A percentile compares a stretch with the other conserved stretches of the same genome.
Evolutionary conservation across 1,140 invertebrate species (phyloP).

Genomic region (Ditylenchus dipsaci): DNA sequence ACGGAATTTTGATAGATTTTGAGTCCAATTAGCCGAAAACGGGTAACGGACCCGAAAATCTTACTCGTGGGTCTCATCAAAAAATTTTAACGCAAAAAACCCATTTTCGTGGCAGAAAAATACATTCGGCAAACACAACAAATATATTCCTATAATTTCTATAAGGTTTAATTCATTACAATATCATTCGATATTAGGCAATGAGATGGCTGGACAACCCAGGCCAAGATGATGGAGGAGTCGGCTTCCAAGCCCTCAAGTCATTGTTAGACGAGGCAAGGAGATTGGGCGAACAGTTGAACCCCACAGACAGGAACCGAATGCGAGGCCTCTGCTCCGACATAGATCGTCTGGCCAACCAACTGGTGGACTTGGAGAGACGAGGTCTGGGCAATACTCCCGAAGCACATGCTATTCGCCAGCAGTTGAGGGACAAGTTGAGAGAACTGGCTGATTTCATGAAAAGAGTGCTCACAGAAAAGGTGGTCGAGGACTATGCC

Average conservation of each 20-base stretch:
- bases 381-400: constrained; percentile 68
- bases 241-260: constrained; percentile 66
- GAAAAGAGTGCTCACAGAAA: constrained; percentile 69
- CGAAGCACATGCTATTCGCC: constrained; percentile 62
- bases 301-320: constrained; percentile 83
- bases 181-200: too few species aligned
- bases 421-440: constrained; percentile 76
- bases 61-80: too few species aligned
- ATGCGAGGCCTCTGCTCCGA: constrained; percentile 84
- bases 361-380: constrained; percentile 78
- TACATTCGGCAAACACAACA: too few species aligned
- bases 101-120: too few species aligned
- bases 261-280: constrained; percentile 88
- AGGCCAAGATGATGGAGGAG: constrained; percentile 77
- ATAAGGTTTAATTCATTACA: too few species aligned
- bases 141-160: too few species aligned
- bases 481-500: constrained; percentile 94
- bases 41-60: too few species aligned
- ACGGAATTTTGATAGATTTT: too few species aligned
- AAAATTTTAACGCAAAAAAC: too few species aligned
- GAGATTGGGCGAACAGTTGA: constrained; percentile 83
- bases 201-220: constrained; percentile 87
- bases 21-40: too few species aligned
- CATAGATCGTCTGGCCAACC: constrained; percentile 77
- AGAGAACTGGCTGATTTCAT: constrained; percentile 85